Evolutionary conservation across 2,888 invertebrate genomes (phyloP).

Genomic region (Artemia sinica): DNA sequence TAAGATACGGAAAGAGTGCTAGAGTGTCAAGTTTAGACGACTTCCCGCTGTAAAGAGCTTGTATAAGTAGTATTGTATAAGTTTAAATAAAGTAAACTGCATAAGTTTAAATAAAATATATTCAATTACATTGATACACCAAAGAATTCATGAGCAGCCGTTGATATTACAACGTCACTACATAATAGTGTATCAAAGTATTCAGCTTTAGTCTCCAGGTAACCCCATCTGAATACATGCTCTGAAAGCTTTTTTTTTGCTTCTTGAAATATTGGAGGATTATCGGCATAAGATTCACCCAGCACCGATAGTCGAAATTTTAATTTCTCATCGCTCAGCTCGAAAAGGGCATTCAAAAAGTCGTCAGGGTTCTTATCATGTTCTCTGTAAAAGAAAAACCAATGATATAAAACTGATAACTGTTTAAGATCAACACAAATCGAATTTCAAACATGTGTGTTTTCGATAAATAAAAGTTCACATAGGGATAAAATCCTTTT

Average conservation of each 20-base stretch:
- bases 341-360: slow-evolving; percentile 40
- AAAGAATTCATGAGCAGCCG: slow-evolving; percentile 56
- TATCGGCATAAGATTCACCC: slow-evolving; percentile 43
- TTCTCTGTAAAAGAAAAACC: slow-evolving; percentile 37
- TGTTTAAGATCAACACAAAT: not conserved
- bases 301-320: slow-evolving; percentile 43
- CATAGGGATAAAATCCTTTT: too few species aligned
- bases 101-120: too few species aligned
- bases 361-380: slow-evolving; percentile 53
- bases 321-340: slow-evolving; percentile 36
- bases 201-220: slow-evolving; percentile 37
- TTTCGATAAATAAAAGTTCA: too few species aligned
- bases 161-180: slow-evolving; percentile 50
- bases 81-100: too few species aligned
- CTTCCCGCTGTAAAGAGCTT: too few species aligned
- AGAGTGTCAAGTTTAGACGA: too few species aligned
- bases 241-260: slow-evolving; percentile 34
- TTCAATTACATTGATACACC: slow-evolving; percentile 49
- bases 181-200: slow-evolving; percentile 40
- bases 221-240: slow-evolving; percentile 38
- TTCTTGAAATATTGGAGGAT: slow-evolving; percentile 42
- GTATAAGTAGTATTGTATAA: too few species aligned
- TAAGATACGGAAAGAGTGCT: too few species aligned
- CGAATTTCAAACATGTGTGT: too few species aligned
- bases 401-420: slow-evolving; percentile 11